Conservation (phyloP, 1,140 invertebrate genomes). For the Ips typographus region DNA sequence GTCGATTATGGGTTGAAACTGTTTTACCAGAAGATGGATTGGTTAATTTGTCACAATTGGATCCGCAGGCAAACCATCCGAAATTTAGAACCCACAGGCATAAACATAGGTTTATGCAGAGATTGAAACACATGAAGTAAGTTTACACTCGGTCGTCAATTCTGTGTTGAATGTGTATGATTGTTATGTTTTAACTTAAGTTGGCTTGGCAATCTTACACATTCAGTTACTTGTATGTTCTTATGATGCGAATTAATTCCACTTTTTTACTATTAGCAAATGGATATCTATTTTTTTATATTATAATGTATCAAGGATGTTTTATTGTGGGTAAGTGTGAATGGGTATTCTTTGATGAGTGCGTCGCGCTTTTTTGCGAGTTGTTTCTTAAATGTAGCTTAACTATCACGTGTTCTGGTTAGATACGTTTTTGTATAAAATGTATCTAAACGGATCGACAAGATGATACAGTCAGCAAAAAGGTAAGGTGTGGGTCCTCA, state of each 20-base stretch:
- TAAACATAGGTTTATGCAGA: conserved; percentile 94
- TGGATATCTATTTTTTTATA: conserved; percentile 37
- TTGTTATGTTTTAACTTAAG: conserved; percentile 3
- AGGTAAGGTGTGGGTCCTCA: background rate
- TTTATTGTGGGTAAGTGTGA: conserved; percentile 37
- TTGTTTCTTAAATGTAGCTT: conserved; percentile 19
- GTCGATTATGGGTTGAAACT: conserved; percentile 97
- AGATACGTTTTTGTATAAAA: no score
- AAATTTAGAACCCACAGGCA: conserved; percentile 90
- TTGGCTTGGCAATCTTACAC: conserved; percentile 1
- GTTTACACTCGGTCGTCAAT: conserved; percentile 36
- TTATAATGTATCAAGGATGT: conserved; percentile 38
- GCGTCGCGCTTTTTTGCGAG: conserved; percentile 33
- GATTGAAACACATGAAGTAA: conserved; percentile 94
- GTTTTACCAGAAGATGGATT: conserved; percentile 94
- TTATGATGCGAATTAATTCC: conserved; percentile 25
- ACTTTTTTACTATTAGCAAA: conserved; percentile 35
- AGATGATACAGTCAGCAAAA: background rate
- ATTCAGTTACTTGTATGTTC: background rate
- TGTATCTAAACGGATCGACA: no score
- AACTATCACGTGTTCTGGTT: background rate
- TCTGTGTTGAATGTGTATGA: conserved; percentile 10
- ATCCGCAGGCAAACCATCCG: conserved; percentile 73
- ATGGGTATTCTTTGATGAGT: conserved; percentile 30
- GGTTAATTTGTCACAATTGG: conserved; percentile 83